Evolutionary conservation across 2,888 invertebrate genomes (phyloP).

Genomic region (Drosophila fungiperda): DNA sequence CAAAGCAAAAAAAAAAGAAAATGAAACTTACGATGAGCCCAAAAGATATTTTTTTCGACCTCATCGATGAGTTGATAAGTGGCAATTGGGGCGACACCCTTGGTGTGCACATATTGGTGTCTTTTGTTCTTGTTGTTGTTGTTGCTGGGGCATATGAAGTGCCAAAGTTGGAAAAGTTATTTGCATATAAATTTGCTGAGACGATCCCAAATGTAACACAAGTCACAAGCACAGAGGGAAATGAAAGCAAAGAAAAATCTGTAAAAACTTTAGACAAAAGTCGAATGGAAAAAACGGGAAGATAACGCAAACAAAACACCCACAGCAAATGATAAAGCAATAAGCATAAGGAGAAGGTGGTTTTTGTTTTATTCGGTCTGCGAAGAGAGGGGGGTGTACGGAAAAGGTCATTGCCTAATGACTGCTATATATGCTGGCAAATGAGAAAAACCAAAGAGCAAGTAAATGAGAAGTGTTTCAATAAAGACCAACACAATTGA

Average conservation of each 20-base stretch:
- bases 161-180: conserved; percentile 79
- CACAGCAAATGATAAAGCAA: conserved; percentile 54
- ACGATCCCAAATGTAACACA: conserved; percentile 74
- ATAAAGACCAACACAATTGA: conserved; percentile 55
- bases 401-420: conserved; percentile 41
- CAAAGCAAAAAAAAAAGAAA: conserved; percentile 22
- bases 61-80: conserved; percentile 80
- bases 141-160: conserved; percentile 48
- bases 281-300: conserved; percentile 45
- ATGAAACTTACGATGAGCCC: conserved; percentile 47
- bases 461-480: conserved; percentile 61
- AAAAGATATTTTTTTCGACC: conserved; percentile 61
- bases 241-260: conserved; percentile 36
- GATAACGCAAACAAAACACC: conserved; percentile 41
- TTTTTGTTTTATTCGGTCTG: background rate
- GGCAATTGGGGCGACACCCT: conserved; percentile 69
- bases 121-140: conserved; percentile 8
- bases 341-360: conserved; percentile 10
- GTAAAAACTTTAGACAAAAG: conserved; percentile 67
- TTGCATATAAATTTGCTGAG: conserved; percentile 79
- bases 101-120: conserved; percentile 9
- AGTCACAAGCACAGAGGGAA: conserved; percentile 43
- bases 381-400: background rate
- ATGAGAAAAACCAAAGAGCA: conserved; percentile 37
- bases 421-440: conserved; percentile 47